These are phyloP conservation scores for Drosophila varians DNA, from an alignment of 1,140 invertebrate genomes.

Conservation along the genomic window DNA sequence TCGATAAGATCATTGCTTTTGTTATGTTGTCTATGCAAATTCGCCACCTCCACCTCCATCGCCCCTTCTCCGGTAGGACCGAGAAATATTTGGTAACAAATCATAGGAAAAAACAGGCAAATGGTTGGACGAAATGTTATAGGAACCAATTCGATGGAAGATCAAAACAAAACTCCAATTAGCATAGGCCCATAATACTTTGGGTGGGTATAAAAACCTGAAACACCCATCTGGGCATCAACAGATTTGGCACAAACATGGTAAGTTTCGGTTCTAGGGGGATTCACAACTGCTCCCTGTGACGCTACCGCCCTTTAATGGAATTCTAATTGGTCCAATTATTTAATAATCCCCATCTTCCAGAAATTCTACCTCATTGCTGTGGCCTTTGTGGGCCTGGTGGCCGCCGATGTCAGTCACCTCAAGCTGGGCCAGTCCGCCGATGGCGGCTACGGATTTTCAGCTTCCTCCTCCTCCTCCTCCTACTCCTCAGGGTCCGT, in stretches of 20 bases:
- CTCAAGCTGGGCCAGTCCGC: constrained; percentile 34
- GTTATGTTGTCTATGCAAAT: constrained; percentile 45
- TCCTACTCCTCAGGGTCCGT: not conserved
- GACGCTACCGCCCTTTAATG: not conserved
- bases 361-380: constrained; percentile 63
- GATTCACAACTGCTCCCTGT: constrained; percentile 18
- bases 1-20: constrained; percentile 31
- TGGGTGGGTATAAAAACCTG: constrained; percentile 74
- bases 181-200: constrained; percentile 59
- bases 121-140: constrained; percentile 14
- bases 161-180: constrained; percentile 66
- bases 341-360: not conserved
- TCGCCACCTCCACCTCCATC: not conserved
- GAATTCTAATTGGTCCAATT: not conserved
- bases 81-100: not conserved
- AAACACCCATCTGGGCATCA: constrained; percentile 43
- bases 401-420: constrained; percentile 69
- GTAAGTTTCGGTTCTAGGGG: constrained; percentile 62
- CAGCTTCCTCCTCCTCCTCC: constrained; percentile 14
- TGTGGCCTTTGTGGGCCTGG: constrained; percentile 52
- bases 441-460: constrained; percentile 50
- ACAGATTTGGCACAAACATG: constrained; percentile 70
- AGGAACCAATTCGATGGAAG: constrained; percentile 10
- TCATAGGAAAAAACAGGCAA: constrained; percentile 6
- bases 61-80: not conserved